Percentiles rank a stretch among this genome's conserved stretches.
Evolutionary conservation across 2,888 invertebrate genomes (phyloP).

Genomic region (Ernsta delagoae): DNA sequence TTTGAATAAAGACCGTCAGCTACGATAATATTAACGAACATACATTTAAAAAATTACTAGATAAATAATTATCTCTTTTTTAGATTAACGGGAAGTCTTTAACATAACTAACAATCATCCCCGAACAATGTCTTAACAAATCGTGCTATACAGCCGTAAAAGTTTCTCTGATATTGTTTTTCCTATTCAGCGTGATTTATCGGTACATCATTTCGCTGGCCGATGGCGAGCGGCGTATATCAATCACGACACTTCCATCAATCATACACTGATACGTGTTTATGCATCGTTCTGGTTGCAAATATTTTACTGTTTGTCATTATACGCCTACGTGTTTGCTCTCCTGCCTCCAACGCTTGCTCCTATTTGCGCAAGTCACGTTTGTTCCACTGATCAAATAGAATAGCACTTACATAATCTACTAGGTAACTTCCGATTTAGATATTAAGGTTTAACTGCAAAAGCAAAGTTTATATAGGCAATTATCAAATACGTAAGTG

Average conservation of each 20-base stretch:
- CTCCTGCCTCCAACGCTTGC: not conserved
- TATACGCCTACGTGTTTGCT: conserved; percentile 14
- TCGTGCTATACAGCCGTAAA: not conserved
- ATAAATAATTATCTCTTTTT: no score
- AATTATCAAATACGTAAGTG: no score
- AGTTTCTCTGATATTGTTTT: conserved; percentile 12
- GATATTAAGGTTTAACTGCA: not conserved
- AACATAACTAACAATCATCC: not conserved
- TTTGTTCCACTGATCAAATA: conserved; percentile 9
- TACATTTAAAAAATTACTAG: not conserved
- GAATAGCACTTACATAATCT: conserved; percentile 8
- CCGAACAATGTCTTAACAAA: not conserved
- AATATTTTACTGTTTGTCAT: conserved; percentile 32
- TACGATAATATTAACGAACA: no score
- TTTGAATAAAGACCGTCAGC: no score
- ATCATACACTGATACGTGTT: conserved; percentile 48
- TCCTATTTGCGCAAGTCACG: conserved; percentile 17
- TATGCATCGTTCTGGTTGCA: conserved; percentile 47
- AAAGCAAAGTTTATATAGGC: no score
- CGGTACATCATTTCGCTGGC: conserved; percentile 37
- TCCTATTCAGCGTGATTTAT: conserved; percentile 14
- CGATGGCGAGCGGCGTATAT: conserved; percentile 42
- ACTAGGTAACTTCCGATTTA: not conserved
- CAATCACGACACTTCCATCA: conserved; percentile 47
- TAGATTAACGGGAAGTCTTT: not conserved